Evolutionary conservation across 2,797 vertebrate genomes (phyloP).

Genomic region (Phrynocephalus vlangalii): DNA sequence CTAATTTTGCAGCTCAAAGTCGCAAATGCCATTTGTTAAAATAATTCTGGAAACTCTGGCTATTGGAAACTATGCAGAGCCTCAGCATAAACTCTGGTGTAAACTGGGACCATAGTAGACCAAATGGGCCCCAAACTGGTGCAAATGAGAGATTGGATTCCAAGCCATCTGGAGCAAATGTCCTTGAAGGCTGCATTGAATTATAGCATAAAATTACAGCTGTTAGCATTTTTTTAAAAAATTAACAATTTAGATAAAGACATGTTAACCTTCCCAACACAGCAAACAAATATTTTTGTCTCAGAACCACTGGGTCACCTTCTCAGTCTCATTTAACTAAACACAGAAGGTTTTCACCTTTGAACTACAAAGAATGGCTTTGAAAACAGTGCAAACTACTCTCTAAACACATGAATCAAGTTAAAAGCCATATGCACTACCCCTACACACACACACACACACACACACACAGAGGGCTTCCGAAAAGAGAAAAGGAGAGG

Average conservation of each 20-base stretch:
- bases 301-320: constrained; percentile 3
- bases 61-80: too few species aligned
- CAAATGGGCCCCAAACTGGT: not conserved
- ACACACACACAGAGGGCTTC: constrained; percentile 9
- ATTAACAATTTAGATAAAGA: not conserved
- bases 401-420: constrained; percentile 67
- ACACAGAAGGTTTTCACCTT: constrained; percentile 44
- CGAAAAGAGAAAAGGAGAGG: constrained; percentile 23
- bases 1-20: not conserved
- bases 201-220: not conserved
- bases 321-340: constrained; percentile 33
- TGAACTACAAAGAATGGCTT: constrained; percentile 37
- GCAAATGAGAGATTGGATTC: not conserved
- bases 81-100: not conserved
- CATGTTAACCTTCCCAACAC: not conserved
- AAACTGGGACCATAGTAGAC: not conserved
- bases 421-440: constrained; percentile 72
- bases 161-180: not conserved
- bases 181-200: not conserved
- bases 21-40: not conserved
- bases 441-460: constrained; percentile 49
- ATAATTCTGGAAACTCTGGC: not conserved
- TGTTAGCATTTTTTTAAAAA: not conserved
- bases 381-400: constrained; percentile 67
- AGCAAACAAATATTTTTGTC: not conserved